Base-by-base conservation (phyloP, 2,888 invertebrate genomes). In the Drosophila maculinotata region DNA sequence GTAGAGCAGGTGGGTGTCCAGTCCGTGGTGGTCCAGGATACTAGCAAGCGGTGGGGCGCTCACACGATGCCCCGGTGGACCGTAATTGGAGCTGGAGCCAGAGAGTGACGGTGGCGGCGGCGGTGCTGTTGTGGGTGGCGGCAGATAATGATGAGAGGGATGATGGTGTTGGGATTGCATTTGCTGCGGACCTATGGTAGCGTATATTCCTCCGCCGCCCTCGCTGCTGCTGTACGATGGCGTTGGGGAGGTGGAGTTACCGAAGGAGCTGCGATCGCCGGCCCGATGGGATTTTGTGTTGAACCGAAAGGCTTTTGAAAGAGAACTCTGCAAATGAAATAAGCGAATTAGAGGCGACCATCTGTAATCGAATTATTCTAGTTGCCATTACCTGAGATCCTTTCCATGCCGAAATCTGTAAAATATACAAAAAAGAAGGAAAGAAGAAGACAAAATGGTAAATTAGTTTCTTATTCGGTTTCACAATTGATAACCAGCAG, bases 211-310 rank as follows among this genome's bases (percentile, higher is more conserved):
- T 84, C 91, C 91, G 69, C 90, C 90, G 65, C 91, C 91, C 65
- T 91, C 91, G 76, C 91, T 91, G 79, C 91, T 91, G 80, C 91
- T 91, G 79, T 91, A 92, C 84, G 92, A 92, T 82, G 92, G 91
- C 76, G 92, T 92, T 81, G 92, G 92, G 77, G 92, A 92, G 85
- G 91, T 91, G 85, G 92, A 91, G 87, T 90, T 91, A 67, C 91
- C 91, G 62, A 90, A 89, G 82, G 91, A 90, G 76, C 87, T 76
- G 73, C 90, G 91, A 69, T 91, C 91, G 60, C 91, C 90, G 73
- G 89, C 76, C 70, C 89, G 84, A 73, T 88, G 87, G 76, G 90
- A 79, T 85, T 90, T 91, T 75, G 89, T 73, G 86, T 91, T 91
- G 69, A 91, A 91, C 60, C 91, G 91, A 87, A 91, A 91, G 84